phyloP scores from a whole-genome alignment of 2,888 invertebrate genomes.

The Platypus cylindrus region DNA sequence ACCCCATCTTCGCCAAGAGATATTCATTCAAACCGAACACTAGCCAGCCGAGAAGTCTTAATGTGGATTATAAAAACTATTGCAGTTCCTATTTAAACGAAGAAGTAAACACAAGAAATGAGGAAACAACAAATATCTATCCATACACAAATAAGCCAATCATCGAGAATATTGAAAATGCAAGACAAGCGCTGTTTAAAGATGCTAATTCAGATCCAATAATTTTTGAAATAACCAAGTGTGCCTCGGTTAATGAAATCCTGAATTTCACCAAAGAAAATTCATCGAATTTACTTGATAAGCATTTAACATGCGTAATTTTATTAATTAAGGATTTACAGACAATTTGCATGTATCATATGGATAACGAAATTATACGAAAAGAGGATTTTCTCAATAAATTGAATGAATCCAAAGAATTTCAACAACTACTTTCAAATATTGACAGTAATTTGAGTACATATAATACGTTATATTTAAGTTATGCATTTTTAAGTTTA shows the following conservation, averaged over 20 bases:
- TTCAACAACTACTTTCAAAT: slow-evolving; percentile 22
- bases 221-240: slow-evolving; percentile 25
- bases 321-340: slow-evolving; percentile 33
- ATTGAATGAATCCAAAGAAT: slow-evolving; percentile 25
- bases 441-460: slow-evolving; percentile 25
- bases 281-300: slow-evolving; percentile 14
- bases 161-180: slow-evolving; percentile 3
- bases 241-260: slow-evolving; percentile 31
- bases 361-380: slow-evolving; percentile 8
- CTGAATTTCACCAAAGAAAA: slow-evolving; percentile 28
- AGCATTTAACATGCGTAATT: slow-evolving; percentile 25
- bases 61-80: too few relatives aligned
- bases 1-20: too few relatives aligned
- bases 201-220: slow-evolving; percentile 24
- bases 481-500: slow-evolving; percentile 37
- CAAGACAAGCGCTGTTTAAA: slow-evolving; percentile 17
- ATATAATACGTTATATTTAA: slow-evolving; percentile 32
- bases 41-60: too few relatives aligned
- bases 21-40: too few relatives aligned
- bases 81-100: too few relatives aligned
- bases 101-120: too few relatives aligned
- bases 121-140: slow-evolving; percentile 11
- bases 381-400: slow-evolving; percentile 25
- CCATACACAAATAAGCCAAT: slow-evolving; percentile 6
- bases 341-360: slow-evolving; percentile 25